Base-by-base conservation (phyloP, 2,113 vertebrate species). In the Neolamprologus ventralis region DNA sequence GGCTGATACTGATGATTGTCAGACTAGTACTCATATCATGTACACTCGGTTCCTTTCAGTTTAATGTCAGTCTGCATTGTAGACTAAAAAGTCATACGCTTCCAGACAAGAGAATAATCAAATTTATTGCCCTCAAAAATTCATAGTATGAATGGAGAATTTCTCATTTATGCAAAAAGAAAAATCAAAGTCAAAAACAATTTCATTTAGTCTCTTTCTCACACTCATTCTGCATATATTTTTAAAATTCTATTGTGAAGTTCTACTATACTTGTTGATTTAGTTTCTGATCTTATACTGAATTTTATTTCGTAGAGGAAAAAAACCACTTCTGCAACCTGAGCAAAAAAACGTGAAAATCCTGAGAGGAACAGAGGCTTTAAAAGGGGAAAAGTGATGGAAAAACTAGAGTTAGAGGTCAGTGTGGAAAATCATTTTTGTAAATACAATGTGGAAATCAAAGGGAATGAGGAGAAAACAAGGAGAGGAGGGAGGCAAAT, bases 361-460 rank as follows among this genome's bases (percentile, higher is more conserved):
- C 17, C 21, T n/a, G 26, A 47, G 47, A 47, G 33, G 9, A 80
- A 10, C 16, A 5, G n/a, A 13, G 63, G 85, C 33, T 81, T 53
- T 42, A 19, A 47, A 51, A 7, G 53, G 49, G 4, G 65, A 88
- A 85, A 91, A 85, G 86, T 58, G 79, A 90, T 88, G 91, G 93
- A 91, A 89, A 90, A 54, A 63, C 60, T 28, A 40, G 68, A 53
- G 54, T 9, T 79, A 87, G 87, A 60, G 88, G 86, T 92, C 84
- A 75, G 71, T 51, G 87, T 90, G 89, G 91, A 92, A 93, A 93
- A 92, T 89, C 19, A 88, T 87, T 92, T 90, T 80, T 91, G 90
- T 94, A 93, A 93, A 94, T 94, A 94, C n/a, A 85, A 47, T 19
- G 51, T 63, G 45, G 23, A 92, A 93, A 94, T 94, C 92, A 94